Conservation (phyloP, 2,888 invertebrate species). For the Entomobrya multifasciata region DNA sequence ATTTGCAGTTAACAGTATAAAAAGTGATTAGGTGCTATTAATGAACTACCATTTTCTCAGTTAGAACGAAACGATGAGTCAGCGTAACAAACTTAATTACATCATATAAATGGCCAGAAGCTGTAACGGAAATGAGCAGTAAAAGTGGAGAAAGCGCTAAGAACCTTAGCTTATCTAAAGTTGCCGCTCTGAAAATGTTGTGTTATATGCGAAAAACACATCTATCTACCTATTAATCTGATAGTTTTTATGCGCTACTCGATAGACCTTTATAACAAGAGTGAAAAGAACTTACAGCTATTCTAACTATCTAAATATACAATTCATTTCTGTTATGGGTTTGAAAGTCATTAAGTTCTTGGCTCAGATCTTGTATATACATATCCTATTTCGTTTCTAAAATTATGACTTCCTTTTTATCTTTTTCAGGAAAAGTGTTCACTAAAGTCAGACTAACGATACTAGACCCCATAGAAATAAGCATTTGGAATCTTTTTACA, state of each 20-base stretch:
- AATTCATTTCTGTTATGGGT: constrained; percentile 18
- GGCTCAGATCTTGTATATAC: constrained; percentile 48
- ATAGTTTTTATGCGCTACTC: constrained; percentile 35
- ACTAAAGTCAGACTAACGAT: background rate
- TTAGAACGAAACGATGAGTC: constrained; percentile 47
- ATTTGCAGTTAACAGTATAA: constrained; percentile 17
- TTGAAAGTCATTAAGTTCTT: constrained; percentile 64
- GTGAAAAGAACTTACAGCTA: background rate
- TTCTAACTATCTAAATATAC: background rate
- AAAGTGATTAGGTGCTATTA: constrained; percentile 53
- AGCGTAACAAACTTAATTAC: constrained; percentile 64
- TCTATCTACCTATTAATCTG: constrained; percentile 18
- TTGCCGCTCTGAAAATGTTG: constrained; percentile 47
- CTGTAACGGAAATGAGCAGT: constrained; percentile 62
- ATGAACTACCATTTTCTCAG: constrained; percentile 44
- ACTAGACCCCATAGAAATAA: too few relatives aligned
- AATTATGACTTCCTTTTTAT: constrained; percentile 64
- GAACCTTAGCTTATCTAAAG: constrained; percentile 53
- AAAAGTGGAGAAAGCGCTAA: constrained; percentile 68
- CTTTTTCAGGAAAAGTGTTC: constrained; percentile 48
- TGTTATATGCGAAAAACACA: background rate
- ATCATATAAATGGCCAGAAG: constrained; percentile 48
- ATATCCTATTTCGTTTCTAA: constrained; percentile 53
- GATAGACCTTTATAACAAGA: background rate
- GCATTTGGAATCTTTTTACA: too few relatives aligned